Conservation (phyloP, 2,113 vertebrate genomes). For the Grantiella picta region DNA sequence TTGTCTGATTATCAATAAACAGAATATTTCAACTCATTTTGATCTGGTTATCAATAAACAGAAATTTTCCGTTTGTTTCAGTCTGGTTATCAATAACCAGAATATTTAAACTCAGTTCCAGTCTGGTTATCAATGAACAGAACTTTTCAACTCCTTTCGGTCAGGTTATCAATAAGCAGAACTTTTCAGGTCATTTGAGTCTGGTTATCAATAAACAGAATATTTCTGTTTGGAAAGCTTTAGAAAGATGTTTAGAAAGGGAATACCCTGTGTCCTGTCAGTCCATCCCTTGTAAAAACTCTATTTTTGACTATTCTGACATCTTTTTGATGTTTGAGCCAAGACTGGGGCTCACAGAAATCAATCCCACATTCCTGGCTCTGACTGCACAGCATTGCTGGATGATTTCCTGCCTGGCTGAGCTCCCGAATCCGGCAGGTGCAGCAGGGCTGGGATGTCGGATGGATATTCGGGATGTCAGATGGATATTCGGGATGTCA, state of each 20-base stretch:
- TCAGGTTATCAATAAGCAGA: too few species aligned
- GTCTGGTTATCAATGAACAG: too few species aligned
- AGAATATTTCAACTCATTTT: too few species aligned
- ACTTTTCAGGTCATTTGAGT: too few species aligned
- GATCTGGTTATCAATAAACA: too few species aligned
- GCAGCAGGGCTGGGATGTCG: not conserved
- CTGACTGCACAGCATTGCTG: not conserved
- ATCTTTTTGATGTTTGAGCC: not conserved
- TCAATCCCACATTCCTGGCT: not conserved
- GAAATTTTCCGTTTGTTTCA: not conserved
- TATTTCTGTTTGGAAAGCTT: too few species aligned
- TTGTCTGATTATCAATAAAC: too few species aligned
- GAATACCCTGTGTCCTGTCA: not conserved
- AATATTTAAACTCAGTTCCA: too few species aligned
- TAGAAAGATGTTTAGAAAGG: too few species aligned
- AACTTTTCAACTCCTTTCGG: too few species aligned
- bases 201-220: too few species aligned
- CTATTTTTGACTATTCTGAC: not conserved
- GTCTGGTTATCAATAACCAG: too few species aligned
- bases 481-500: not conserved
- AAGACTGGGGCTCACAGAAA: not conserved
- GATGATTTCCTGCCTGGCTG: not conserved
- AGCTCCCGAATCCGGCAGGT: not conserved
- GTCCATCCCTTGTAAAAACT: not conserved
- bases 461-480: not conserved